Evolutionary conservation across 2,797 vertebrate species (phyloP).

Genomic region (Philypnodon macrostomus): DNA sequence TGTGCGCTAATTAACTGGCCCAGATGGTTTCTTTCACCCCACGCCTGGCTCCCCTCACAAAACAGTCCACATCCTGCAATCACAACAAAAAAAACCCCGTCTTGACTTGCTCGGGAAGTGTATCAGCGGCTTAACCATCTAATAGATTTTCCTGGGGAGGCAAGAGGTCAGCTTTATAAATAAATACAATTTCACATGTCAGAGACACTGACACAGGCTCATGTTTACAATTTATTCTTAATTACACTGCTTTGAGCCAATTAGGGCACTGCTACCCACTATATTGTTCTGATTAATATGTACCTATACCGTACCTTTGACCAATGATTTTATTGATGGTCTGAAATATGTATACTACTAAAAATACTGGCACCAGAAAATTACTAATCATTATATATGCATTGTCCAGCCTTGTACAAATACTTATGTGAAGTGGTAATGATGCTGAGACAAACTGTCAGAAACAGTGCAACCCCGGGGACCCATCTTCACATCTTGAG

Average conservation of each 20-base stretch:
- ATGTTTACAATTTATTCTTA: conserved; percentile 68
- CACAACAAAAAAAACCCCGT: conserved; percentile 52
- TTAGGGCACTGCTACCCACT: conserved; percentile 25
- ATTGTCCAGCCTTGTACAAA: too few species aligned
- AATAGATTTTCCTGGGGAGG: conserved; percentile 66
- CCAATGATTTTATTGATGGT: not conserved
- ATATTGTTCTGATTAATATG: conserved; percentile 22
- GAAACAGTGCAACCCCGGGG: too few species aligned
- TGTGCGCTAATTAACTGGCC: conserved; percentile 74
- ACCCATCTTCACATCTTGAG: too few species aligned
- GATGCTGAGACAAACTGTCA: too few species aligned
- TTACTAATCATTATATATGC: too few species aligned
- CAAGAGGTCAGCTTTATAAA: conserved; percentile 68
- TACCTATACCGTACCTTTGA: conserved; percentile 16
- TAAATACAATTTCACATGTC: conserved; percentile 72
- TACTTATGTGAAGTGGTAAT: conserved; percentile 9
- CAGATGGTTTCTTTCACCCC: conserved; percentile 46
- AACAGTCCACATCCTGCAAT: conserved; percentile 32
- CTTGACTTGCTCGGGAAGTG: conserved; percentile 70
- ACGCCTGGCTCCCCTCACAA: conserved; percentile 25
- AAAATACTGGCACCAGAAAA: too few species aligned
- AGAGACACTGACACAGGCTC: conserved; percentile 59
- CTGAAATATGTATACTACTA: too few species aligned
- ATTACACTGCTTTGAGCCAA: conserved; percentile 55
- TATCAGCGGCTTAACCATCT: conserved; percentile 54